phyloP scores from a whole-genome alignment of 1,140 invertebrate genomes.

The Asobara japonica region DNA sequence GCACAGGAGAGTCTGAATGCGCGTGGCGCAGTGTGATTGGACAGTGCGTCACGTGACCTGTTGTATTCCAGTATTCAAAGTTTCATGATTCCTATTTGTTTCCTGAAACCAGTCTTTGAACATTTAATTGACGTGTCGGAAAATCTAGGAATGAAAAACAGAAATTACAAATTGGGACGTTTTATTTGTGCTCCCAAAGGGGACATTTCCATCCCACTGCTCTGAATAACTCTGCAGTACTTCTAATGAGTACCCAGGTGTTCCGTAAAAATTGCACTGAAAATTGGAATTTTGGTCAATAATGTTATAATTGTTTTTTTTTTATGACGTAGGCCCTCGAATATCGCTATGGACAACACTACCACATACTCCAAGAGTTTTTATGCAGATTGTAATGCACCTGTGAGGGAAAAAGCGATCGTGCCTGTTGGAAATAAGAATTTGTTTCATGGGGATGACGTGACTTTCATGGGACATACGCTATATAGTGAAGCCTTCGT shows the following conservation, averaged over 20 bases:
- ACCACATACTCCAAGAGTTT: constrained; percentile 59
- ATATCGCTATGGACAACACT: constrained; percentile 46
- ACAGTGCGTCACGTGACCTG: too few species aligned
- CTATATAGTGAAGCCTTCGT: constrained; percentile 58
- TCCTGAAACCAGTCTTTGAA: too few species aligned
- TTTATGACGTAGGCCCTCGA: constrained; percentile 44
- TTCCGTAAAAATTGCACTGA: too few species aligned
- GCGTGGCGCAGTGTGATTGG: too few species aligned
- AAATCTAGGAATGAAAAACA: too few species aligned
- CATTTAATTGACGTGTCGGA: too few species aligned
- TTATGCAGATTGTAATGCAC: not conserved
- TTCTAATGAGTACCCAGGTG: too few species aligned
- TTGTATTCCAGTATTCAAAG: too few species aligned
- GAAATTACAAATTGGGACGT: not conserved
- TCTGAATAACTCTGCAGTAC: too few species aligned
- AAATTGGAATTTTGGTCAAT: too few species aligned
- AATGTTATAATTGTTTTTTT: not conserved
- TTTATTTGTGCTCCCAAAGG: not conserved
- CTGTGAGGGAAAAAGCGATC: constrained; percentile 43
- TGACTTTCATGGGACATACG: constrained; percentile 47
- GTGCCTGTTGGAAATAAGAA: constrained; percentile 38
- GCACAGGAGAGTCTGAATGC: too few species aligned
- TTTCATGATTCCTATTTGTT: too few species aligned
- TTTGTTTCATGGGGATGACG: constrained; percentile 36
- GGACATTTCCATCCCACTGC: not conserved